These are phyloP conservation scores for Fregata magnificens DNA, from an alignment of 2,113 vertebrate species.

Conservation along the genomic window DNA sequence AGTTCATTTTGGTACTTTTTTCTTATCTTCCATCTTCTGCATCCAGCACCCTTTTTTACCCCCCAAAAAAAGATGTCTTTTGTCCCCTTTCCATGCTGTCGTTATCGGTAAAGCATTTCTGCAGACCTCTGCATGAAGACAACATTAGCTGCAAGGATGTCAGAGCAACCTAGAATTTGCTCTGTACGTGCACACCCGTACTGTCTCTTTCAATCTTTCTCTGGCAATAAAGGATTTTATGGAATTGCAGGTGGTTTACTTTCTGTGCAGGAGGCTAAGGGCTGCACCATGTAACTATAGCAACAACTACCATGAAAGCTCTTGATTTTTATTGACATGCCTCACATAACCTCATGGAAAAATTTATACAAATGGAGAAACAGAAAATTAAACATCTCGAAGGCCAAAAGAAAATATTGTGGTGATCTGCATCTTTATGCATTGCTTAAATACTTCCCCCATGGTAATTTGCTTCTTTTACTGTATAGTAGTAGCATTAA, in stretches of 20 bases:
- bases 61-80: neutral
- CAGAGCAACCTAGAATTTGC: neutral
- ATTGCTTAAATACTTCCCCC: neutral
- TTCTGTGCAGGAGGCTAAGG: neutral
- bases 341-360: neutral
- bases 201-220: neutral
- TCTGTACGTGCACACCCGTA: neutral
- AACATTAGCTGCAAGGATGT: neutral
- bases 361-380: neutral
- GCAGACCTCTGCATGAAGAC: neutral
- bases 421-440: neutral
- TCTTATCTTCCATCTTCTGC: neutral
- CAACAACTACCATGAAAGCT: neutral
- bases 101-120: neutral
- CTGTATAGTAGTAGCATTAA: neutral
- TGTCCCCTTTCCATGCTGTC: neutral
- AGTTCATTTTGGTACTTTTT: neutral
- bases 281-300: conserved; percentile 29
- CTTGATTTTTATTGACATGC: neutral
- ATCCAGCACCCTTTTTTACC: neutral
- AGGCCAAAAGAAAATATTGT: neutral
- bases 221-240: neutral
- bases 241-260: conserved; percentile 38
- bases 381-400: neutral
- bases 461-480: neutral